Evolutionary conservation across 2,797 vertebrate genomes (phyloP).

Genomic region (Triplophysa bombifrons): DNA sequence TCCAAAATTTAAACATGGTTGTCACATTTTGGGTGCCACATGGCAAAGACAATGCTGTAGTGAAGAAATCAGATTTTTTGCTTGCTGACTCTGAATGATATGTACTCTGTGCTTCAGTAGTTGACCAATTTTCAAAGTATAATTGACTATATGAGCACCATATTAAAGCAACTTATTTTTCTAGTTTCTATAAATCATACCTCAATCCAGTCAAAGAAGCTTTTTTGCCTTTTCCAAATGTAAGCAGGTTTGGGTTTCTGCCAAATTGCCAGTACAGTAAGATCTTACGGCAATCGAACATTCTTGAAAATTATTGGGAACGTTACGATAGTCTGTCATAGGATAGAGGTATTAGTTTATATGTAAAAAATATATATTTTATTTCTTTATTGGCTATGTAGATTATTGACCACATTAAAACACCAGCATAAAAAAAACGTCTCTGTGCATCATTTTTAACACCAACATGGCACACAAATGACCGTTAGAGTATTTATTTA

Average conservation of each 20-base stretch:
- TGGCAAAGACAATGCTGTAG: background rate
- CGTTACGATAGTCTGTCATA: slow-evolving; percentile 6
- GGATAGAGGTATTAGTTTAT: background rate
- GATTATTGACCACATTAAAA: slow-evolving; percentile 53
- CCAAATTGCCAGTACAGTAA: background rate
- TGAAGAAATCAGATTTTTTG: background rate
- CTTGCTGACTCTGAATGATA: slow-evolving; percentile 12
- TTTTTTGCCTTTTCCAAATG: slow-evolving; percentile 14
- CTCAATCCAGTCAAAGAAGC: slow-evolving; percentile 54
- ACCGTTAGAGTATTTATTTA: slow-evolving; percentile 85
- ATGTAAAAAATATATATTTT: slow-evolving; percentile 27
- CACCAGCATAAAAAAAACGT: slow-evolving; percentile 43
- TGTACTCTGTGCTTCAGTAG: background rate
- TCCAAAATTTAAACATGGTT: background rate
- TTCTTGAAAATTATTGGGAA: background rate
- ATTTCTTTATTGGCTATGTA: slow-evolving; percentile 35
- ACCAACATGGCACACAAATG: slow-evolving; percentile 20
- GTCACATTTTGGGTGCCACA: background rate
- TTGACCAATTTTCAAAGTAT: background rate
- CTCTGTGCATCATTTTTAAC: background rate
- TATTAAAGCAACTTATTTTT: slow-evolving; percentile 45
- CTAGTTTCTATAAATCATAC: slow-evolving; percentile 27
- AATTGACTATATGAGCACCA: slow-evolving; percentile 38
- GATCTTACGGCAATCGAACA: background rate
- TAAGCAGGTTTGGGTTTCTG: background rate